These are phyloP conservation scores for Steinernema khuongi DNA, from an alignment of 1,140 invertebrate genomes.

Conservation along the genomic window DNA sequence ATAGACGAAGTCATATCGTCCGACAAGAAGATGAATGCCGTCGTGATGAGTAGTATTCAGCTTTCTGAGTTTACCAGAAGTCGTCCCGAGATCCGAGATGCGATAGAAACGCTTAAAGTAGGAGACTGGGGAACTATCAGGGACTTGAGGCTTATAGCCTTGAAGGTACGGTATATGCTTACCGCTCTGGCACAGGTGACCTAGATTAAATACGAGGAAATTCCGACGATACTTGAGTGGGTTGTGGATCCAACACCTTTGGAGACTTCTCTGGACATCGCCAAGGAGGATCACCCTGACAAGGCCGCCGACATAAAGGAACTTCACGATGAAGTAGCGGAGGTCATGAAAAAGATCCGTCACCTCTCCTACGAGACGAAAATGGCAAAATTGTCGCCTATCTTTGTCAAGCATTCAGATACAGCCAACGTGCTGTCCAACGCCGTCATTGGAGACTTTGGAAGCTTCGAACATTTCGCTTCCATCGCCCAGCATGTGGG, in stretches of 20 bases:
- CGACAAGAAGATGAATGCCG: not conserved
- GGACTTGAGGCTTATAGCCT: not conserved
- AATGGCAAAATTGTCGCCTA: not conserved
- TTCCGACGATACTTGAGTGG: not conserved
- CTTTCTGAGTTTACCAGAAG: not conserved
- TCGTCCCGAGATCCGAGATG: not conserved
- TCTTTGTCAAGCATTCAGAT: not conserved
- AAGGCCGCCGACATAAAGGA: not conserved
- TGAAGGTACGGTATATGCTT: not conserved
- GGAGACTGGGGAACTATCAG: not conserved
- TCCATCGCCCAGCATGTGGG: not conserved
- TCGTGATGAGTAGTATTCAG: not conserved
- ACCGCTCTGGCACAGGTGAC: not conserved
- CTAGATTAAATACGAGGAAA: constrained; percentile 2
- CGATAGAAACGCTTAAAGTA: not conserved
- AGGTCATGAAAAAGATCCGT: not conserved
- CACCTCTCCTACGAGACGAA: not conserved
- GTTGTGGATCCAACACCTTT: not conserved
- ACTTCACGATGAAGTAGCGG: not conserved
- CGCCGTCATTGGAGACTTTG: not conserved
- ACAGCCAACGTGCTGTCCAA: not conserved
- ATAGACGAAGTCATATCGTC: not conserved
- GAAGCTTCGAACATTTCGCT: not conserved
- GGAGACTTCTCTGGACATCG: not conserved
- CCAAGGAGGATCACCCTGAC: not conserved